Conservation (phyloP, 2,797 vertebrate genomes). For the Gorsachius magnificus region DNA sequence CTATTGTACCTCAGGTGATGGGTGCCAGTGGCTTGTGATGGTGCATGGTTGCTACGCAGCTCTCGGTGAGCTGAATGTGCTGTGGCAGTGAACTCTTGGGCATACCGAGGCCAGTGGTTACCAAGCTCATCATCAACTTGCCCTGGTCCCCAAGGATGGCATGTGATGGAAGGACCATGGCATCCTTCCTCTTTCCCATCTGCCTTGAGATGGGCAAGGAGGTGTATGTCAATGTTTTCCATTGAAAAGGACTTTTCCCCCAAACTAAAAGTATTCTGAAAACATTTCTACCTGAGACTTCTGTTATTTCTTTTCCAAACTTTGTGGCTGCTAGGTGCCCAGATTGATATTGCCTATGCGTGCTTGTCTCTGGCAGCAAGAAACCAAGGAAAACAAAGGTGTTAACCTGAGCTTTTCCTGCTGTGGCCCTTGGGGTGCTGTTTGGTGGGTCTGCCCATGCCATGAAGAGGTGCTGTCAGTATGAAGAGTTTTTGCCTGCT, state of each 20-base stretch:
- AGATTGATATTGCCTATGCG: rapidly evolving
- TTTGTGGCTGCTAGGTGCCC: neutral
- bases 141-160: neutral
- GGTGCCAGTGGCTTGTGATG: neutral
- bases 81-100: rapidly evolving
- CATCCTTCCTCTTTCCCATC: neutral
- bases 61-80: neutral
- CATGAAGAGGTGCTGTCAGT: too few relatives aligned
- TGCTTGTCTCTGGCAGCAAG: neutral
- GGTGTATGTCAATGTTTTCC: neutral
- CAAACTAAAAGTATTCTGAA: neutral
- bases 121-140: neutral
- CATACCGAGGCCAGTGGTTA: neutral
- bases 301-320: neutral
- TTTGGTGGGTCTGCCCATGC: neutral
- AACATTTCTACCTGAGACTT: rapidly evolving
- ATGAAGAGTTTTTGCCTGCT: neutral
- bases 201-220: neutral
- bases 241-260: rapidly evolving
- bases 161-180: neutral
- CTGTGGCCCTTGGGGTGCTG: neutral
- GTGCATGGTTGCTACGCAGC: neutral
- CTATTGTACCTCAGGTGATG: neutral
- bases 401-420: neutral
- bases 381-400: neutral